Base-by-base conservation (phyloP, 2,888 invertebrate genomes). In the Luffia ferchaultella region DNA sequence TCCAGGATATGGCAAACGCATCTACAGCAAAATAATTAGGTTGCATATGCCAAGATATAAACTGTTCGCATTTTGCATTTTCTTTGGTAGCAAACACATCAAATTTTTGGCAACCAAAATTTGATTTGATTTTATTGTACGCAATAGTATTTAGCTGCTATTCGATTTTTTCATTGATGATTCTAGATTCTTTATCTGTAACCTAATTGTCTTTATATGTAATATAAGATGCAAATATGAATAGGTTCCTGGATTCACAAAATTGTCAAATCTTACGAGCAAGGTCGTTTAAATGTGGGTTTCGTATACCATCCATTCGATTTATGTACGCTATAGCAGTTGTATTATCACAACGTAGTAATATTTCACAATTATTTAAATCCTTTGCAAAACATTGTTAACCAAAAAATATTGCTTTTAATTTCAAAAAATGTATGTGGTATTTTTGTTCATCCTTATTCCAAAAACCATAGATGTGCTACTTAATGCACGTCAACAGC, bases 241-340 rank as follows among this genome's bases (percentile, higher is more conserved):
- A 43, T 43, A 43, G 7, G 15, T 40, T 40, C 40, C 40, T 40
- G 7, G 7, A 9, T 40, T 40, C 40, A 40, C 40, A 40, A 40
- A 40, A 40, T 40, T 40, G 40, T 15, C 40, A 40, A 9, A 40
- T 40, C 15, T 40, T 16, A 9, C 43, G 43, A 16, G 43, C 16
- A n/a, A 43, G 16, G 43, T 43, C 16, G 16, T 43, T 43, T 43
- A 43, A 16, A 16, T 43, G 43, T 43, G 43, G 43, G 43, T 43
- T n/a, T 43, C 16, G 43, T 40, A 40, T 40, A 15, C 40, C 40
- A 40, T 15, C 40, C 40, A 40, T 40, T 40, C 40, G 40, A 15
- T 43, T 43, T 16, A 58, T 55, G 18, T 55, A 58, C 16, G 47
- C 42, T 3, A 59, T 45, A 0, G 58, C 56, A 2, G 59, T 57